Conservation (phyloP, 2,888 invertebrate genomes). For the Imbricaverruca yamaguchii region DNA sequence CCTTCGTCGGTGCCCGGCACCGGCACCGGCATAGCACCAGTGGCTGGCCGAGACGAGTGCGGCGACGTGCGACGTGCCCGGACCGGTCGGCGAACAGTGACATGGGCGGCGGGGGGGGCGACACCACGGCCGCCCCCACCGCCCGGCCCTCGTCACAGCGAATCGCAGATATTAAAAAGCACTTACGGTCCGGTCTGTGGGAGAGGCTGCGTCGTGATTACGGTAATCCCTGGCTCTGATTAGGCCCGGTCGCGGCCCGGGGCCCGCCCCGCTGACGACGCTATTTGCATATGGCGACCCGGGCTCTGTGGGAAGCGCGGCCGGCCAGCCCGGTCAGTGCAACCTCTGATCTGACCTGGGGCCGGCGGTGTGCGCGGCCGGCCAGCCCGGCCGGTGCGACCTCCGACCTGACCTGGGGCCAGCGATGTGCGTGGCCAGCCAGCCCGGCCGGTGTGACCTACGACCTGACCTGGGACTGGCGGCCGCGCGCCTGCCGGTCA, state of each 20-base stretch:
- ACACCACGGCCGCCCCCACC: background rate
- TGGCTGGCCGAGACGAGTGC: too few relatives aligned
- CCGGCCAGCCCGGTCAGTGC: background rate
- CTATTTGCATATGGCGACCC: conserved; percentile 1
- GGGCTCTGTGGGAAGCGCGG: background rate
- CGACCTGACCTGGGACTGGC: too few relatives aligned
- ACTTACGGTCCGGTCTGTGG: conserved; percentile 11
- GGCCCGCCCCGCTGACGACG: background rate
- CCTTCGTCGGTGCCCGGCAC: too few relatives aligned
- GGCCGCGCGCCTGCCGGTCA: too few relatives aligned
- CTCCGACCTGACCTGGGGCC: too few relatives aligned
- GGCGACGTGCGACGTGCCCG: too few relatives aligned
- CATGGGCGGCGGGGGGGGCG: background rate
- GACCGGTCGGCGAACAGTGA: too few relatives aligned
- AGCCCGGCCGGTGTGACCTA: background rate
- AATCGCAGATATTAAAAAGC: conserved; percentile 15
- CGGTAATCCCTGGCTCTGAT: background rate
- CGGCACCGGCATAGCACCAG: too few relatives aligned
- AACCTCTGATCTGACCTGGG: too few relatives aligned
- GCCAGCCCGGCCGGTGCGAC: too few relatives aligned
- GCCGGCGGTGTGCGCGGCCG: too few relatives aligned
- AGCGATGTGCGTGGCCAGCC: background rate
- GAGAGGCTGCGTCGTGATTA: background rate
- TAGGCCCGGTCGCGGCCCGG: background rate
- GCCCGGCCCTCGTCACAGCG: background rate